Evolutionary conservation across 2,797 vertebrate species (phyloP).

Genomic region (Dendrocincla tyrannina): DNA sequence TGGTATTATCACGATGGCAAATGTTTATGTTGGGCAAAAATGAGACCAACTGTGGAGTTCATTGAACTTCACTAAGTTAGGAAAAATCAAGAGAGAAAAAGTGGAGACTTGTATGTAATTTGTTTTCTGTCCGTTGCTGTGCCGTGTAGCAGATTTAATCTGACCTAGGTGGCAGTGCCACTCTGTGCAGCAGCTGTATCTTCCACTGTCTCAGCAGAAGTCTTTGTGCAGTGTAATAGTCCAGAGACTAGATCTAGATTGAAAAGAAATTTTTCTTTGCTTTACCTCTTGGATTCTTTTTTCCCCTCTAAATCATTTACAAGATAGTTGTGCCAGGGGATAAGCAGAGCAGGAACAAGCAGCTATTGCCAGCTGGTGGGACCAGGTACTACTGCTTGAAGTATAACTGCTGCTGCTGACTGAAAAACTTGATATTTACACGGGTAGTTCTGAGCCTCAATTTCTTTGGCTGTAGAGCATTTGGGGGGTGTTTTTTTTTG

Average conservation of each 20-base stretch:
- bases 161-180: conserved; percentile 27
- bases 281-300: neutral
- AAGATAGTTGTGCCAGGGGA: neutral
- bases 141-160: neutral
- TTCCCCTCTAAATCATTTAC: accelerated
- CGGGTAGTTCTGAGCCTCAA: neutral
- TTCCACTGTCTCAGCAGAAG: neutral
- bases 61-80: neutral
- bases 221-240: neutral
- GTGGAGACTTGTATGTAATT: neutral
- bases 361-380: neutral
- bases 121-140: neutral
- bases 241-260: neutral
- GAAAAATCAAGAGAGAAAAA: neutral
- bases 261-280: neutral
- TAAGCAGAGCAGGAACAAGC: neutral
- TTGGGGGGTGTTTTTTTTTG: no score
- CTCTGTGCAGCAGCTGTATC: neutral
- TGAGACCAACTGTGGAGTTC: neutral
- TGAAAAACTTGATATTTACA: neutral
- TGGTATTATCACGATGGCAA: neutral
- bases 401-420: neutral
- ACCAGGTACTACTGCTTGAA: neutral
- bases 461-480: neutral
- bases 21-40: neutral